phyloP scores from a whole-genome alignment of 35 echinoderm and acorn worm genomes.

The Ophioderma brevispina region DNA sequence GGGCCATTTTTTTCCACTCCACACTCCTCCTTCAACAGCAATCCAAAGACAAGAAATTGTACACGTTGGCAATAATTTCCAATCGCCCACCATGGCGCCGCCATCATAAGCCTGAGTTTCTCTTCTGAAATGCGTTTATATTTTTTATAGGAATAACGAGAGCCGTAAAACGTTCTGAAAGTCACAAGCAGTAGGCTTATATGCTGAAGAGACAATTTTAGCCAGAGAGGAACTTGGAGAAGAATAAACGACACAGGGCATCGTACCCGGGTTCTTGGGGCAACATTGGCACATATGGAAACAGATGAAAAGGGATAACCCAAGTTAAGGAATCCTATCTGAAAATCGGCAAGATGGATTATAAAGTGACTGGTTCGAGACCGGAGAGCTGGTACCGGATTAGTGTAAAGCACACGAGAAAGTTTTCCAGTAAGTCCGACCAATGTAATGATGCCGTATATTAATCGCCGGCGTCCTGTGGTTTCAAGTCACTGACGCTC shows the following conservation, averaged over 20 bases:
- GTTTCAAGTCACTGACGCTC: conserved; percentile 69
- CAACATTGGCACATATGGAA: conserved; percentile 51
- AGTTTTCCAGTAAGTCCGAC: conserved; percentile 69
- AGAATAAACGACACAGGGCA: conserved; percentile 64
- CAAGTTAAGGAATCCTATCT: conserved; percentile 48
- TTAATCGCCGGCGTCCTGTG: conserved; percentile 46
- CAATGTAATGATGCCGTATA: conserved; percentile 69
- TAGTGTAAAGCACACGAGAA: conserved; percentile 72
- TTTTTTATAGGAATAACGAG: conserved; percentile 79
- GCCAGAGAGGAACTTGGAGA: conserved; percentile 77
- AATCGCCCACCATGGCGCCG: conserved; percentile 70
- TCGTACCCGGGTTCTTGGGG: conserved; percentile 42
- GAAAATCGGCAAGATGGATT: conserved; percentile 52
- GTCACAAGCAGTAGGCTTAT: conserved; percentile 71
- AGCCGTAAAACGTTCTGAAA: conserved; percentile 77
- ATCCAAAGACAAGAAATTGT: conserved; percentile 56
- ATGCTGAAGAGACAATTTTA: conserved; percentile 62
- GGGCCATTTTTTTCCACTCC: neutral
- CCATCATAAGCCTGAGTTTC: conserved; percentile 60
- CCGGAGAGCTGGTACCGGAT: conserved; percentile 62
- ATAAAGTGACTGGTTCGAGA: conserved; percentile 77
- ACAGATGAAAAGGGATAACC: conserved; percentile 71
- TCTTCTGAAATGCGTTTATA: conserved; percentile 34
- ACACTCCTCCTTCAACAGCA: neutral
- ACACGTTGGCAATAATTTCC: conserved; percentile 73